Percentiles rank a stretch among this genome's conserved stretches.
phyloP scores from a whole-genome alignment of 2,888 invertebrate genomes.

The Saturnia japonica region DNA sequence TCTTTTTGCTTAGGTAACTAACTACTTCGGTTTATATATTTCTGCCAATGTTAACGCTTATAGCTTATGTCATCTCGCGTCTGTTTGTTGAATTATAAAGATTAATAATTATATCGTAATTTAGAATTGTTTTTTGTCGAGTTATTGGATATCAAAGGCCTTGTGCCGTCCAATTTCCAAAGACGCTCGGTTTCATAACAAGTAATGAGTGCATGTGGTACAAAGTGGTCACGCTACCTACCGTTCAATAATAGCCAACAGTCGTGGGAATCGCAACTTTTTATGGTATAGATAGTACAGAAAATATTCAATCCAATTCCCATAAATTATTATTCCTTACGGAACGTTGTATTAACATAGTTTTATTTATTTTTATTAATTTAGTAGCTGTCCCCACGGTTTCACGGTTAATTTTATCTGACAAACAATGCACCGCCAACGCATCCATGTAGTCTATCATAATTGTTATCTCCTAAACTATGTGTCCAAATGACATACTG shows the following conservation, averaged over 20 bases:
- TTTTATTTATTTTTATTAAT: too few relatives aligned
- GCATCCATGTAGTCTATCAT: too few relatives aligned
- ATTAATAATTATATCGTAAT: background rate
- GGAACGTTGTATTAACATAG: too few relatives aligned
- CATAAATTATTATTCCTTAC: background rate
- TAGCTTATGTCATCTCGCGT: background rate
- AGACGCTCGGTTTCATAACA: slow-evolving; percentile 16
- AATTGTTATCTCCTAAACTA: too few relatives aligned
- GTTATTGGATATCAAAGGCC: slow-evolving; percentile 19
- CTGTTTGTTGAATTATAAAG: background rate
- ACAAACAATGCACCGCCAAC: too few relatives aligned
- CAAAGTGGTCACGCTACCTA: slow-evolving; percentile 44
- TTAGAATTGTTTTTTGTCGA: background rate
- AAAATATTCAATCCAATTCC: background rate
- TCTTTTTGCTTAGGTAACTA: too few relatives aligned
- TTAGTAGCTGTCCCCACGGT: too few relatives aligned
- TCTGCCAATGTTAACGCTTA: background rate
- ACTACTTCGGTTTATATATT: background rate
- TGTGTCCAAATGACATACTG: too few relatives aligned
- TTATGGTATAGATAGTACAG: background rate
- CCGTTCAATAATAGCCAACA: slow-evolving; percentile 28
- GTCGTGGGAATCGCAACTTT: slow-evolving; percentile 38
- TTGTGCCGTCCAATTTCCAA: slow-evolving; percentile 19
- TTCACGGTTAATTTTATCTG: too few relatives aligned
- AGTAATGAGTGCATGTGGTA: slow-evolving; percentile 34